Conservation (phyloP, 92 coral and sea anemone species). For the Bergia sp. region DNA sequence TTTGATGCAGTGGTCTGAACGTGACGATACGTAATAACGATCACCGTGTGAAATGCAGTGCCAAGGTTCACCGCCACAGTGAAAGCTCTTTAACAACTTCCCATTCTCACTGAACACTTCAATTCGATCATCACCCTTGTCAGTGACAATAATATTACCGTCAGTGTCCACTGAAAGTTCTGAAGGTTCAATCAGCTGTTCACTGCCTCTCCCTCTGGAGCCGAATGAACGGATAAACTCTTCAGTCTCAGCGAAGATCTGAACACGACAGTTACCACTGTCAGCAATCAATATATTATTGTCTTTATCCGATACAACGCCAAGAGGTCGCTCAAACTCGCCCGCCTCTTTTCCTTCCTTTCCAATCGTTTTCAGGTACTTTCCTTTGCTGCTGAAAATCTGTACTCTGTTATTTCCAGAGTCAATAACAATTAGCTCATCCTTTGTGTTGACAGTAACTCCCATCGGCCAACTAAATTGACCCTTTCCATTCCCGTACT, state of each 20-base stretch:
- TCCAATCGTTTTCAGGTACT: not conserved
- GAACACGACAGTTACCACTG: conserved; percentile 4
- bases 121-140: conserved; percentile 3
- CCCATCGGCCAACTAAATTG: conserved; percentile 20
- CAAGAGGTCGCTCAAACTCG: conserved; percentile 23
- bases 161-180: conserved; percentile 27
- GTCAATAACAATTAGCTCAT: conserved; percentile 41
- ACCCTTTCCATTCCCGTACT: not conserved
- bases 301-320: conserved; percentile 25
- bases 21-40: conserved; percentile 7
- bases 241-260: conserved; percentile 4
- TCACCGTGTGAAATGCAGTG: conserved; percentile 27
- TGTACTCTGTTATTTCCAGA: conserved; percentile 29
- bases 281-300: conserved; percentile 38
- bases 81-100: not conserved
- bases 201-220: conserved; percentile 15
- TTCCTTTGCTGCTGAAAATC: conserved; percentile 19
- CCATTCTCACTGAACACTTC: conserved; percentile 28
- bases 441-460: conserved; percentile 28
- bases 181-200: conserved; percentile 25
- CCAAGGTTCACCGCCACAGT: not conserved
- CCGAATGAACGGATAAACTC: too few species aligned
- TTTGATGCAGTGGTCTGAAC: conserved; percentile 19
- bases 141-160: conserved; percentile 46
- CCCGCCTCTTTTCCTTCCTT: conserved; percentile 12